Percentiles rank a stretch among this genome's conserved stretches.
phyloP scores from a whole-genome alignment of 2,888 invertebrate genomes.

The Arrhopalites spinosus region DNA sequence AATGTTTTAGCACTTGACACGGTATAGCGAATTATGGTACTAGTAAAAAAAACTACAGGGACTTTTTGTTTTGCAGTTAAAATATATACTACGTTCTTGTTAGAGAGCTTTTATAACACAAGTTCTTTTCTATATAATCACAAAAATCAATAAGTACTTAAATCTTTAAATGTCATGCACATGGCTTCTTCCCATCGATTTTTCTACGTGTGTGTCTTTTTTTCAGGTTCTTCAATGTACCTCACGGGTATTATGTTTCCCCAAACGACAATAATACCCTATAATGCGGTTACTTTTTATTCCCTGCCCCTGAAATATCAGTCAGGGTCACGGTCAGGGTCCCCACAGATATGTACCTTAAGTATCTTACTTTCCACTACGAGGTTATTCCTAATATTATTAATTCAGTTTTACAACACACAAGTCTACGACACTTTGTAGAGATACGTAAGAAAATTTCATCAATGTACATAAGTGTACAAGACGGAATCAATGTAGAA shows the following conservation, averaged over 20 bases:
- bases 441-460: too few species aligned
- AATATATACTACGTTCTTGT: background rate
- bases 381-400: background rate
- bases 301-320: background rate
- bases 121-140: background rate
- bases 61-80: too few species aligned
- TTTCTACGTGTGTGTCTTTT: background rate
- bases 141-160: conserved; percentile 26
- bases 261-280: background rate
- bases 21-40: too few species aligned
- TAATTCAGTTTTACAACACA: too few species aligned
- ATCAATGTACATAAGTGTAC: too few species aligned
- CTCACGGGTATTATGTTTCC: background rate
- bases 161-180: conserved; percentile 26
- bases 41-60: too few species aligned
- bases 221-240: background rate
- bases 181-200: conserved; percentile 19
- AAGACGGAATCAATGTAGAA: too few species aligned
- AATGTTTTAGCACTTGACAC: too few species aligned
- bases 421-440: too few species aligned
- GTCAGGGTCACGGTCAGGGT: conserved; percentile 15
- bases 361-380: background rate
- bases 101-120: background rate
- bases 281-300: background rate
- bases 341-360: background rate